Base-by-base conservation (phyloP, 2,113 vertebrate genomes). In the Plecotus auritus region DNA sequence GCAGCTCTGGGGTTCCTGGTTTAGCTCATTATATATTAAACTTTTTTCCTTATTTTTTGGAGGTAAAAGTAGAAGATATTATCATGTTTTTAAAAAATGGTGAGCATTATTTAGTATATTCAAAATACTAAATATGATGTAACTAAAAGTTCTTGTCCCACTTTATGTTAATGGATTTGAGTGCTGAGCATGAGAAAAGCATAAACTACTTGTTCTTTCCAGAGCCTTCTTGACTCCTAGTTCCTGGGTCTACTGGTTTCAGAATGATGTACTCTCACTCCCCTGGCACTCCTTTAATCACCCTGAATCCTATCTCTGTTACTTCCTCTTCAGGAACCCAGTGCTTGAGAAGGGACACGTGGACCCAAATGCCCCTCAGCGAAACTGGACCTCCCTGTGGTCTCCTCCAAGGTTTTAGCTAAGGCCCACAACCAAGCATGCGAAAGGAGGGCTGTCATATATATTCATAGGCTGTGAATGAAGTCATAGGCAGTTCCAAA, bases 11-110 rank as follows among this genome's bases (percentile, higher is more conserved):
- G 45, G 35, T 85, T 91, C 67, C 72, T 64, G 26, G 9, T 73
- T 80, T 90, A 70, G 49, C 77, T 92, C 30, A 51, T 86, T 78
- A 66, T 42, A 84, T 88, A 88, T 84, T 90, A 80, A 92, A 64
- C 42, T 35, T 42, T 3, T 83, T 28, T n/a, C 28, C 18, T 82
- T 37, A 17, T 20, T 54, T 90, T 95, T 85, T 90, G 30, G 72
- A 45, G 56, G 5, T 61, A 28, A 83, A 66, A 37, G 30, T 69
- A 72, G 30, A 83, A 28, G 26, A 67, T 92, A n/a, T 1, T 35
- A 80, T 23, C n/a, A 72, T 9, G 67, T 76, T 77, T 89, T 47
- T 22, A 26, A 69, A 35, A 64, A 88, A 7, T 76, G 30, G 32
- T 47, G 23, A 49, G 13, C 23, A 32, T 80, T 85, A 54, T 76